phyloP scores from a whole-genome alignment of 2,888 invertebrate genomes.

The Chloroclystis v-ata region DNA sequence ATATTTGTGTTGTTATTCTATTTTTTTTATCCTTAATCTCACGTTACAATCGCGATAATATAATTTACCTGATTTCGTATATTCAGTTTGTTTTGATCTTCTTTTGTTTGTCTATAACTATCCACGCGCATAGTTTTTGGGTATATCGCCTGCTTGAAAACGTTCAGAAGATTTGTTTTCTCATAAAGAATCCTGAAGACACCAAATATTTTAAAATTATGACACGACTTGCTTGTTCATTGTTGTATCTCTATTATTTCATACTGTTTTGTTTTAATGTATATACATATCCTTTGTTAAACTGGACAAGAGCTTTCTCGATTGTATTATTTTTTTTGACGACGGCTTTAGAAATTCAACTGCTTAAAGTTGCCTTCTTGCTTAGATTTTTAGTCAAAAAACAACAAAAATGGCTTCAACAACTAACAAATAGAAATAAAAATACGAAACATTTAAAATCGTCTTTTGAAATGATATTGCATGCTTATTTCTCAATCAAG shows the following conservation, averaged over 20 bases:
- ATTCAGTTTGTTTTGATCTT: not conserved
- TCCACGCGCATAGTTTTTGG: not conserved
- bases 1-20: not conserved
- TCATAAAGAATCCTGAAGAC: conserved; percentile 1
- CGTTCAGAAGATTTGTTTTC: not conserved
- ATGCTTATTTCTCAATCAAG: not conserved
- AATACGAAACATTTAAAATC: not conserved
- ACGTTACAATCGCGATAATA: not conserved
- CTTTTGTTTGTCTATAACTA: not conserved
- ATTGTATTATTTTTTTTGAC: not conserved
- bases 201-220: not conserved
- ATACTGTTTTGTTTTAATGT: not conserved
- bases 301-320: not conserved
- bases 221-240: not conserved
- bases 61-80: not conserved
- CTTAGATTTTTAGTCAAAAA: not conserved
- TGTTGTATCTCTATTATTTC: not conserved
- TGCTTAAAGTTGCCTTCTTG: not conserved
- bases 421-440: not conserved
- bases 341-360: not conserved
- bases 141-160: not conserved
- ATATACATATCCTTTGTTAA: not conserved
- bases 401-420: not conserved
- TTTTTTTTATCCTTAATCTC: not conserved
- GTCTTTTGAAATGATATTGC: not conserved